phyloP scores from a whole-genome alignment of 2,113 vertebrate species.

The Coturnix japonica region DNA sequence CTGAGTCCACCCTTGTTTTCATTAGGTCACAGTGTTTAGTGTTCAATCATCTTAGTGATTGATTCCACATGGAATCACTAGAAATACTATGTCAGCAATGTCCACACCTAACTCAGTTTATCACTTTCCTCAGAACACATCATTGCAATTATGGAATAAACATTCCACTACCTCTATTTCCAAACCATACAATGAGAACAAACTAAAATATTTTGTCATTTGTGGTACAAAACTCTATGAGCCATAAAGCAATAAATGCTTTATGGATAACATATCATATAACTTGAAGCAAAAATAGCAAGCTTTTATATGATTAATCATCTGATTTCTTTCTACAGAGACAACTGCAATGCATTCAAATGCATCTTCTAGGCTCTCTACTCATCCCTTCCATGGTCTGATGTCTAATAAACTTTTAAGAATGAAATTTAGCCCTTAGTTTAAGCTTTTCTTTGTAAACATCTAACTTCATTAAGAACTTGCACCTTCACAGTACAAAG shows the following conservation, averaged over 20 bases:
- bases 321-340: no score
- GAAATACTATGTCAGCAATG: background rate
- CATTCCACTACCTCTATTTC: background rate
- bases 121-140: background rate
- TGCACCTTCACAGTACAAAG: background rate
- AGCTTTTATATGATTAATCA: background rate
- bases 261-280: background rate
- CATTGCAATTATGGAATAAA: background rate
- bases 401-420: background rate
- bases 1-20: background rate
- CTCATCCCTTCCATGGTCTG: background rate
- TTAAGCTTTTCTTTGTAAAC: background rate
- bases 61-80: background rate
- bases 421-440: background rate
- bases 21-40: no score
- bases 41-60: background rate
- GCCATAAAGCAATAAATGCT: background rate
- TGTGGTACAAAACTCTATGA: background rate
- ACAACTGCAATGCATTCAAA: background rate
- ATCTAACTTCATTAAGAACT: background rate
- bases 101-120: background rate
- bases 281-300: no score
- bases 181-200: background rate
- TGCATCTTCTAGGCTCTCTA: accelerated
- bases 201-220: background rate